A percentile compares a stretch with the other conserved stretches of the same genome.
Evolutionary conservation across 2,113 vertebrate species (phyloP).

Genomic region (Seriola rivoliana): DNA sequence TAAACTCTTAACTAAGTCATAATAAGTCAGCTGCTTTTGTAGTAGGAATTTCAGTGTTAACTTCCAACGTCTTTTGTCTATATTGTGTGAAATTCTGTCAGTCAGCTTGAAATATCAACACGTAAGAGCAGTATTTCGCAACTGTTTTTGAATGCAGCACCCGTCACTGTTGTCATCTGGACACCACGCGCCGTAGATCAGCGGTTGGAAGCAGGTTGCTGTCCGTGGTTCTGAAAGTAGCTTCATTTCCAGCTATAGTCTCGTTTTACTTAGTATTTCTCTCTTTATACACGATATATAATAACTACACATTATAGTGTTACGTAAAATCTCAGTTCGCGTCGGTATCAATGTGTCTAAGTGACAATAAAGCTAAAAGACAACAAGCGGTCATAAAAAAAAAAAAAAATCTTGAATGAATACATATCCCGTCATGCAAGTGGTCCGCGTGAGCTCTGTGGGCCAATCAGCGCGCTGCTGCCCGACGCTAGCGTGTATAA

Average conservation of each 20-base stretch:
- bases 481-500: constrained; percentile 27
- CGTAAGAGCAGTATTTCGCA: not conserved
- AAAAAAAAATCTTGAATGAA: not conserved
- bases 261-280: not conserved
- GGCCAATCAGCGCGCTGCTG: constrained; percentile 47
- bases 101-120: no score
- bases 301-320: no score
- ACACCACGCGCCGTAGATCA: not conserved
- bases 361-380: not conserved
- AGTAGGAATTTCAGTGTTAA: no score
- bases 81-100: not conserved
- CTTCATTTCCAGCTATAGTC: not conserved
- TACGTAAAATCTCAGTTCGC: not conserved
- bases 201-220: constrained; percentile 45
- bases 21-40: not conserved
- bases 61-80: no score
- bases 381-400: accelerated
- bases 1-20: not conserved
- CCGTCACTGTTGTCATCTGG: not conserved
- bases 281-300: not conserved
- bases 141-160: not conserved
- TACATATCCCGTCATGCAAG: constrained; percentile 62
- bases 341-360: not conserved
- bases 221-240: constrained; percentile 82
- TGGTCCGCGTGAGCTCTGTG: not conserved